phyloP scores from a whole-genome alignment of 2,113 vertebrate species.

The Poecile atricapillus region DNA sequence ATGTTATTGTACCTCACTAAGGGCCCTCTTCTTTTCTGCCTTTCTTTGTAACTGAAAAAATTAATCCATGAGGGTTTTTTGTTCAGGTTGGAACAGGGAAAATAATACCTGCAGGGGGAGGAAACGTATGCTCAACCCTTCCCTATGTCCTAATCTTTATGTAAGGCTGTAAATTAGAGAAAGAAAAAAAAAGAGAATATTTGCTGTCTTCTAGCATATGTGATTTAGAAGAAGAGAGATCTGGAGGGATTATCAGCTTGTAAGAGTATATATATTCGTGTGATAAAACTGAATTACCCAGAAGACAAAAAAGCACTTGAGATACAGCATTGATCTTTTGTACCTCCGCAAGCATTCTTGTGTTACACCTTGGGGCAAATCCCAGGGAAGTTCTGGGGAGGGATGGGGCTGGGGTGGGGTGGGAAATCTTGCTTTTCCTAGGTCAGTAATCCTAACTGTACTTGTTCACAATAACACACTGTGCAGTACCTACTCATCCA shows the following conservation, averaged over 20 bases:
- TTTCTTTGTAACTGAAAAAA: background rate
- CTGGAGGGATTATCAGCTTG: background rate
- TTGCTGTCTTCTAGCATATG: background rate
- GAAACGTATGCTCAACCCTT: background rate
- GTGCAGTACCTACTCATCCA: background rate
- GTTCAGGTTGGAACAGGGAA: background rate
- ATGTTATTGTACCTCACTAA: background rate
- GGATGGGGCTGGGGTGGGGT: fast-evolving
- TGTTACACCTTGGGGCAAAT: background rate
- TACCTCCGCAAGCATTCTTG: background rate
- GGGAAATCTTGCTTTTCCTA: background rate
- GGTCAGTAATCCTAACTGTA: background rate
- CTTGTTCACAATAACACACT: background rate
- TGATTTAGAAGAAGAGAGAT: background rate
- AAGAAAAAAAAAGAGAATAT: background rate
- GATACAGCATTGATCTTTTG: background rate
- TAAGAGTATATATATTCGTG: background rate
- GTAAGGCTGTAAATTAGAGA: background rate
- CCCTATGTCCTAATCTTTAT: background rate
- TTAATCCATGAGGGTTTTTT: background rate
- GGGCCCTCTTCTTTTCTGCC: background rate
- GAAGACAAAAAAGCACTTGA: background rate
- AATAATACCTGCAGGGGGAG: background rate
- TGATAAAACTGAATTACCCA: background rate
- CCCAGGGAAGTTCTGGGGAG: background rate